Conservation (phyloP, 2,888 invertebrate species). For the Phortica magna region DNA sequence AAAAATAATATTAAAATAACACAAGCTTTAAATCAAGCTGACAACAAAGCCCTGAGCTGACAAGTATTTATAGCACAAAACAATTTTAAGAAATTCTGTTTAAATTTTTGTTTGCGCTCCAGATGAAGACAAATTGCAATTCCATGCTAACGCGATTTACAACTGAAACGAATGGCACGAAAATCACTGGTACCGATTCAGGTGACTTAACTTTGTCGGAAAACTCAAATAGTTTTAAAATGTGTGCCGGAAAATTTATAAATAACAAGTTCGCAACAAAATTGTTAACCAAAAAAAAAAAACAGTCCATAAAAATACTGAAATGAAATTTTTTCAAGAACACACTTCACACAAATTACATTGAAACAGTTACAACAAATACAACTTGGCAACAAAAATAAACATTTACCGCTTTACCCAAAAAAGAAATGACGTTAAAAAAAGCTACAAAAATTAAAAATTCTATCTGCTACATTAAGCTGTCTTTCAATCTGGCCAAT, state of each 20-base stretch:
- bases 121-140: neutral
- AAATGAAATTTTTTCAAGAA: neutral
- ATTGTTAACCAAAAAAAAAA: neutral
- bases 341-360: slow-evolving; percentile 24
- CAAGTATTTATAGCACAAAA: neutral
- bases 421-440: neutral
- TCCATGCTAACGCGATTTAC: neutral
- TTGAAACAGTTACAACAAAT: neutral
- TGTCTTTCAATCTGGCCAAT: neutral
- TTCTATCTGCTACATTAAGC: slow-evolving; percentile 14
- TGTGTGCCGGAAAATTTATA: neutral
- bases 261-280: neutral
- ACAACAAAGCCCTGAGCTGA: too few relatives aligned
- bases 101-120: neutral
- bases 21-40: too few relatives aligned
- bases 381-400: neutral
- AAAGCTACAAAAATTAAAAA: slow-evolving; percentile 3
- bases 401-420: slow-evolving; percentile 12
- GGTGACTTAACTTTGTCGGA: neutral
- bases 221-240: neutral
- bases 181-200: neutral
- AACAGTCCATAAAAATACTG: neutral
- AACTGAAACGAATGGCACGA: slow-evolving; percentile 5
- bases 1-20: too few relatives aligned
- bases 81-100: slow-evolving; percentile 9